Conservation (phyloP, 2,113 vertebrate species). For the Elephas maximus region DNA sequence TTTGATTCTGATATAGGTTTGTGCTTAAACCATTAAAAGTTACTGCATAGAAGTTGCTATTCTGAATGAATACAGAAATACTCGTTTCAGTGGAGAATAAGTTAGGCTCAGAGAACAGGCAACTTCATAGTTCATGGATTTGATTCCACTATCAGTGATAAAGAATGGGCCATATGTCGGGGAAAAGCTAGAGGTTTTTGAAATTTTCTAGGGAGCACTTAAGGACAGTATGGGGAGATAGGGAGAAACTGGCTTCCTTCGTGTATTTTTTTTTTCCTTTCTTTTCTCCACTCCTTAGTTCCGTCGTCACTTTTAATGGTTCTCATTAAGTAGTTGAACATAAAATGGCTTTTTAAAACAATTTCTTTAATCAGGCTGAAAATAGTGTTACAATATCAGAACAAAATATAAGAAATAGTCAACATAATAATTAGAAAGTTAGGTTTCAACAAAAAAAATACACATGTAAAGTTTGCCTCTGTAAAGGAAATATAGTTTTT, state of each 20-base stretch:
- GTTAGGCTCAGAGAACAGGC: background rate
- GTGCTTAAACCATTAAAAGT: background rate
- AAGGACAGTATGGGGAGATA: background rate
- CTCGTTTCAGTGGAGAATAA: background rate
- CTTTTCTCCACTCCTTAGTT: background rate
- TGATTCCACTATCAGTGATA: background rate
- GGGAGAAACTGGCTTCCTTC: background rate
- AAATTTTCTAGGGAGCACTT: background rate
- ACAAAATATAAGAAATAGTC: slow-evolving; percentile 44
- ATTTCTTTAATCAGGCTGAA: slow-evolving; percentile 16
- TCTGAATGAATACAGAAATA: slow-evolving; percentile 53
- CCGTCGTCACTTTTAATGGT: background rate
- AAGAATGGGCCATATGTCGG: background rate
- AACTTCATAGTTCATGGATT: background rate
- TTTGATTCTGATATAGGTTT: slow-evolving; percentile 14
- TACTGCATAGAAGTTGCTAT: background rate
- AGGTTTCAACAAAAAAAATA: background rate
- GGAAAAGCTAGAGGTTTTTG: background rate
- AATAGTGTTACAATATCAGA: background rate
- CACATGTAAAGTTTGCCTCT: background rate
- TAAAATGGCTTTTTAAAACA: background rate
- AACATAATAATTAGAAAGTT: slow-evolving; percentile 49
- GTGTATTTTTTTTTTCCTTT: background rate
- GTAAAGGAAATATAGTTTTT: slow-evolving; percentile 42
- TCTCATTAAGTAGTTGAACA: slow-evolving; percentile 42